Percentiles rank a stretch among this genome's conserved stretches.
These are phyloP conservation scores for Sinotaia quadrata DNA, from an alignment of 2,888 invertebrate genomes.

Conservation along the genomic window DNA sequence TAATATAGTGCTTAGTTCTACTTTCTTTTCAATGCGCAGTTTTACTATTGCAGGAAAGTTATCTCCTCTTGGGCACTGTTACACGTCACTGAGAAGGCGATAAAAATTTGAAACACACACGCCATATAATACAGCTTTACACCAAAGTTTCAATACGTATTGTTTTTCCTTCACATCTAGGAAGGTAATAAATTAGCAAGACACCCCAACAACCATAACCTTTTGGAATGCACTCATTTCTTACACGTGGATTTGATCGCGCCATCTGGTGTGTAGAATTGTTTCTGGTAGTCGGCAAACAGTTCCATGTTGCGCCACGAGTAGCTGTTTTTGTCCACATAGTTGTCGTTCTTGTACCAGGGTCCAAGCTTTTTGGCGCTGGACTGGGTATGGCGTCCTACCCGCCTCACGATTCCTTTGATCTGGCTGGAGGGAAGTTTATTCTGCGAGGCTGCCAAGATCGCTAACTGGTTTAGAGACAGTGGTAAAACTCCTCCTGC, in stretches of 20 bases:
- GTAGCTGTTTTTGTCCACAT: slow-evolving; percentile 35
- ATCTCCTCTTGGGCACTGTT: too few species aligned
- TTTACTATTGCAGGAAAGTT: too few species aligned
- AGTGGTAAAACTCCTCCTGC: too few species aligned
- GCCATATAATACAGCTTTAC: too few species aligned
- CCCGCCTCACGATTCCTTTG: slow-evolving; percentile 30
- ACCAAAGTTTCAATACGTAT: neutral
- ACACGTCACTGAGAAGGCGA: too few species aligned
- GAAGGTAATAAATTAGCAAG: too few species aligned
- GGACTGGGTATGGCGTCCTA: slow-evolving; percentile 35
- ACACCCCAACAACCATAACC: too few species aligned
- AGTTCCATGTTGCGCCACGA: slow-evolving; percentile 38
- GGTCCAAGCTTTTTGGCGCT: slow-evolving; percentile 32
- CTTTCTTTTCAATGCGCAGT: too few species aligned
- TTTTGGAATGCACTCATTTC: slow-evolving; percentile 18
- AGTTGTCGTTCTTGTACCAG: slow-evolving; percentile 37
- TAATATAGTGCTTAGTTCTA: too few species aligned
- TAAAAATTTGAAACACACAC: too few species aligned
- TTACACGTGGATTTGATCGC: slow-evolving; percentile 29
- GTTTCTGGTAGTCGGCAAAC: slow-evolving; percentile 35
- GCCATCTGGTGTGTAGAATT: slow-evolving; percentile 33
- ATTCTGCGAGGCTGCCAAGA: slow-evolving; percentile 34
- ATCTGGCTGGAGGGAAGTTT: slow-evolving; percentile 31
- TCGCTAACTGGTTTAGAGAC: slow-evolving; percentile 34
- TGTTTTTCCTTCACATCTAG: too few species aligned